phyloP scores from a whole-genome alignment of 2,113 vertebrate species.

The Rutilus rutilus region DNA sequence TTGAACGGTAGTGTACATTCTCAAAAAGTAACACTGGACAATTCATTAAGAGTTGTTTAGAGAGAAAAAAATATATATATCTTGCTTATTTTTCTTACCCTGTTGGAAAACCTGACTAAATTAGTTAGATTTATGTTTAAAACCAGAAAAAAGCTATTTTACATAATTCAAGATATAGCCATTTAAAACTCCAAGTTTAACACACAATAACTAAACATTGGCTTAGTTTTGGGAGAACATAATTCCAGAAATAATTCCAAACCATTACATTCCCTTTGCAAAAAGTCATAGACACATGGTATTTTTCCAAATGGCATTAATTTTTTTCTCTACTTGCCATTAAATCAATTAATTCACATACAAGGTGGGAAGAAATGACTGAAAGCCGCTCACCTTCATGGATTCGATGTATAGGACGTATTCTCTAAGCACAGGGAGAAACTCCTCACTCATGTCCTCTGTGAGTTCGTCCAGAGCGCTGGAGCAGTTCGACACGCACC shows the following conservation, averaged over 20 bases:
- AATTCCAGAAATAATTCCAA: not conserved
- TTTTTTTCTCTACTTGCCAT: not conserved
- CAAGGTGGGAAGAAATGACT: not conserved
- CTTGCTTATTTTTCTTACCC: too few species aligned
- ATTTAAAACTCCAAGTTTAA: not conserved
- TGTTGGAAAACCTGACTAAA: not conserved
- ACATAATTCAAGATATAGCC: not conserved
- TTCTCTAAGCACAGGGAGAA: constrained; percentile 93
- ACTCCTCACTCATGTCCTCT: constrained; percentile 92
- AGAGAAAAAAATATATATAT: too few species aligned
- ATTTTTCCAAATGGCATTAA: not conserved
- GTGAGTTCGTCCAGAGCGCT: constrained; percentile 88
- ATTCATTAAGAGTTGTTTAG: too few species aligned
- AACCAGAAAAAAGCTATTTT: not conserved
- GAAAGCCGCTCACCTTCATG: constrained; percentile 85
- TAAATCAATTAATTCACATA: not conserved
- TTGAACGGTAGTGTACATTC: too few species aligned
- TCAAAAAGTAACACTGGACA: too few species aligned
- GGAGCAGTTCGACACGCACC: constrained; percentile 85
- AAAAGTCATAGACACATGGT: not conserved
- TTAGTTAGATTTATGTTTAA: not conserved
- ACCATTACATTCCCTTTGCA: not conserved
- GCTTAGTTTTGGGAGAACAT: not conserved
- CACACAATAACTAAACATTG: not conserved
- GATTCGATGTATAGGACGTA: constrained; percentile 93